Base-by-base conservation (phyloP, 2,888 invertebrate species). In the Candidula unifasciata region DNA sequence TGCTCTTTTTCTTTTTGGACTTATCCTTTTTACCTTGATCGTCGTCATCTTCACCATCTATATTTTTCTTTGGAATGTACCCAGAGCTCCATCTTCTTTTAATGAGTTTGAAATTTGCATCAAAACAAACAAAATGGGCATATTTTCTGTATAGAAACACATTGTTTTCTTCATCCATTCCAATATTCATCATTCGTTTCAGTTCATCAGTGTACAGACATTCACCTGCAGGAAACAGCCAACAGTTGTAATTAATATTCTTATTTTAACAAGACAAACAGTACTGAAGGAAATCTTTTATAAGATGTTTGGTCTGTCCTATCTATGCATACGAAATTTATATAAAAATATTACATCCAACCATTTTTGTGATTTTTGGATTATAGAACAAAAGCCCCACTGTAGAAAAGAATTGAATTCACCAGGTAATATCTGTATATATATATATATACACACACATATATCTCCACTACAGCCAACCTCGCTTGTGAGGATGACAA, bases 71-170 rank as follows among this genome's bases (percentile, higher is more conserved):
- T 8, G 64, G 21, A 16, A 37, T n/a, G 37, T 68, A 79, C 2
- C 79, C 79, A 30, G 79, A 79, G 18, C 79, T 21, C 79, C 79
- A 79, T 1, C 52, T 44, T 52, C 44, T 37, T 27, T 79, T 79
- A 27, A 18, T 13, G 5, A 66, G 3, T 6, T 3, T 21, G 5
- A 79, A 30, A 52, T 79, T 66, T 8, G 52, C 66, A 44, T 52
- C 68, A 68, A 27, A 66, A 52, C 16, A 24, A 64, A 81, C 44
- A 16, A n/a, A 13, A 27, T 73, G 81, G 13, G 81, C 77, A 83
- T 78, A 83, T 21, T 77, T 44, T n/a, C n/a, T 69, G 37, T 83
- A 83, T n/a, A 60, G n/a, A 54, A 83, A 68, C 3, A 78, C 57
- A 21, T 71, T 66, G 21, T 8, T 68, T 35, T 69, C 78, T 18